Base-by-base conservation (phyloP, 2,888 invertebrate species). In the Harpagoxenus sublaevis region DNA sequence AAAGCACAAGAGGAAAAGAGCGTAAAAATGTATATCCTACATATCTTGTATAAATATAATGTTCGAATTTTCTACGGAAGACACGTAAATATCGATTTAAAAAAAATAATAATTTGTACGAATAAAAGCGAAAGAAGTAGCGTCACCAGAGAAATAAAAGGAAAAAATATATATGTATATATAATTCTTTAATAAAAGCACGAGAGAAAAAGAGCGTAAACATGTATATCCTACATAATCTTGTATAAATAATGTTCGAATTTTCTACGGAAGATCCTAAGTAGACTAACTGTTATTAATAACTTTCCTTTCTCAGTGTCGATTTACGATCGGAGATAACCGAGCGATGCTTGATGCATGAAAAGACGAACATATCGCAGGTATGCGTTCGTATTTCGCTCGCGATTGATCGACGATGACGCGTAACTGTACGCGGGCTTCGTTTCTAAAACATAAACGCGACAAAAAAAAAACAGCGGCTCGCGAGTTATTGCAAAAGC, bases 401-500 rank as follows among this genome's bases (percentile, higher is more conserved):
- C 15, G 75, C 35, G 45, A 62, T 74, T 75, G 62, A 75, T 51
- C 48, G 75, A 75, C 12, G 57, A 45, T 45, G 12, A 31, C 48
- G 23, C 1, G 9, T 75, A 45, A 75, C 23, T 48, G 2, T 60
- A 8, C 15, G 1, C 2, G 6, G 2, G 9, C 31, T 31, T 42
- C n/a, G n/a, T 74, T 62, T 74, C 31, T 60, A 62, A 60, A 35
- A n/a, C 2, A 9, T 31, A 23, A 39, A 42, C 15, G 39, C 2
- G 53, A 57, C 4, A 48, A 66, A 66, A 65, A 65, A 74, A 31
- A 60, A 45, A 18, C 28, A 31, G 12, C 5, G 12, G 23, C 28
- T 71, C 35, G 4, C 15, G 42, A 31, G n/a, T 74, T 45, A 74
- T 48, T 75, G 28, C 62, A 62, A 75, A 75, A 75, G 15, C 35